Percentiles rank a stretch among this genome's conserved stretches.
phyloP scores from a whole-genome alignment of 2,113 vertebrate genomes.

The Collichthys lucidus region DNA sequence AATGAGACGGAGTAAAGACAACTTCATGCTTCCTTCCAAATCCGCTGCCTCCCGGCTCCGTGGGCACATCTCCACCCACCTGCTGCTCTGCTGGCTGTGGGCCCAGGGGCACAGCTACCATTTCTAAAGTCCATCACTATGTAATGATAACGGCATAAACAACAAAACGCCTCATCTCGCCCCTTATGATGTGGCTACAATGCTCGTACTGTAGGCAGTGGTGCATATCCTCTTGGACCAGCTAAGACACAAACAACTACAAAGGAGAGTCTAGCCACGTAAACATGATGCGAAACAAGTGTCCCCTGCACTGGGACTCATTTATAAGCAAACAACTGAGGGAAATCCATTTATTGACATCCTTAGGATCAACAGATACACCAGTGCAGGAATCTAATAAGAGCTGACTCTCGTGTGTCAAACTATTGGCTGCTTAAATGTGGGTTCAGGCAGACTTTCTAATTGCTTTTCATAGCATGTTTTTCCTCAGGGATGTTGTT shows the following conservation, averaged over 20 bases:
- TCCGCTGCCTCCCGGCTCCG: conserved; percentile 29
- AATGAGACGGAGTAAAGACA: conserved; percentile 67
- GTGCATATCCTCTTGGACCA: conserved; percentile 35
- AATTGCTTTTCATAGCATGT: conserved; percentile 70
- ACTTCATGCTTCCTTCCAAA: conserved; percentile 55
- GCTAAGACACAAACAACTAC: conserved; percentile 50
- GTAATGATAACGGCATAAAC: conserved; percentile 46
- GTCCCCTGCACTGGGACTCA: conserved; percentile 31
- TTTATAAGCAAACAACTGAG: conserved; percentile 60
- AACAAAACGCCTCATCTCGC: conserved; percentile 38
- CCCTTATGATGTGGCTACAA: conserved; percentile 53
- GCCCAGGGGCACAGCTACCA: conserved; percentile 24
- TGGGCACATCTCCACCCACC: conserved; percentile 68
- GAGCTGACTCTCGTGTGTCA: conserved; percentile 63
- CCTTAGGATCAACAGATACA: conserved; percentile 57
- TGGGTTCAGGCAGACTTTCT: conserved; percentile 60
- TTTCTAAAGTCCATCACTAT: conserved; percentile 46
- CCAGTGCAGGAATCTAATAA: conserved; percentile 58
- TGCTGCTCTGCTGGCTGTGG: conserved; percentile 37
- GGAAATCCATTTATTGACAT: conserved; percentile 63
- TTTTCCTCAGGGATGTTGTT: conserved; percentile 72
- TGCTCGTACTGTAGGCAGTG: conserved; percentile 29
- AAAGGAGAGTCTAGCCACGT: conserved; percentile 33
- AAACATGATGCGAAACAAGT: conserved; percentile 34
- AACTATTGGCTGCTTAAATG: conserved; percentile 65